A percentile compares a stretch with the other conserved stretches of the same genome.
These are phyloP conservation scores for Dasysyrphus tricinctus DNA, from an alignment of 2,888 invertebrate genomes.

Conservation along the genomic window DNA sequence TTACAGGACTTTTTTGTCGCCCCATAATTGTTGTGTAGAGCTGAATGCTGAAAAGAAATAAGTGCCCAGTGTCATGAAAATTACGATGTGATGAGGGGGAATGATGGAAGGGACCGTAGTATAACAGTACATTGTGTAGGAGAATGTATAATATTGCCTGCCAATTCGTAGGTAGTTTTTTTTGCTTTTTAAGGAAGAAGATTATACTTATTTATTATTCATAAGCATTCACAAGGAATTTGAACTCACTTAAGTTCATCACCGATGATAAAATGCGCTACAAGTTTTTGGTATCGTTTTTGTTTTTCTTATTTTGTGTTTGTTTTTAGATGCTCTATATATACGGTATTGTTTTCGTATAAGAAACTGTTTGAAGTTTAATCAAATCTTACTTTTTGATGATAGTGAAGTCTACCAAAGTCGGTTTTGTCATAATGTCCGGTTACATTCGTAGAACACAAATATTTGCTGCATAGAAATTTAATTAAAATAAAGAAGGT, in stretches of 20 bases:
- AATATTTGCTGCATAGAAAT: too few relatives aligned
- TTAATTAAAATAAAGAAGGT: too few relatives aligned
- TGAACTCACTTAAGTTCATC: constrained; percentile 7
- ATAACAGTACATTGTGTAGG: not conserved
- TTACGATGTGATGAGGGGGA: not conserved
- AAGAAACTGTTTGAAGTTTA: too few relatives aligned
- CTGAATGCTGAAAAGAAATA: not conserved
- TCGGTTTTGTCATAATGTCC: too few relatives aligned
- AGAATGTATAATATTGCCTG: not conserved
- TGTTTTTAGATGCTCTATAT: too few relatives aligned
- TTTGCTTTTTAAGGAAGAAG: not conserved
- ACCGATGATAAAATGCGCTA: not conserved
- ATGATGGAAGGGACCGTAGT: not conserved
- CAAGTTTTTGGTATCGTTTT: too few relatives aligned
- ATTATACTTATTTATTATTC: constrained; percentile 10
- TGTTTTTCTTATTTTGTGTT: too few relatives aligned
- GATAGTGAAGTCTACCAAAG: too few relatives aligned
- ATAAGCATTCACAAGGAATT: not conserved
- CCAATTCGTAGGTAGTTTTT: constrained; percentile 39
- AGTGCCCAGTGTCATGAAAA: constrained; percentile 7
- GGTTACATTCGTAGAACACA: too few relatives aligned
- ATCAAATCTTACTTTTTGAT: too few relatives aligned
- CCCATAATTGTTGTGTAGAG: not conserved
- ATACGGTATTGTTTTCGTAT: too few relatives aligned
- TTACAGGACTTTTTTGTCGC: constrained; percentile 24